Evolutionary conservation across 2,888 invertebrate species (phyloP).

Genomic region (Rotaria socialis): DNA sequence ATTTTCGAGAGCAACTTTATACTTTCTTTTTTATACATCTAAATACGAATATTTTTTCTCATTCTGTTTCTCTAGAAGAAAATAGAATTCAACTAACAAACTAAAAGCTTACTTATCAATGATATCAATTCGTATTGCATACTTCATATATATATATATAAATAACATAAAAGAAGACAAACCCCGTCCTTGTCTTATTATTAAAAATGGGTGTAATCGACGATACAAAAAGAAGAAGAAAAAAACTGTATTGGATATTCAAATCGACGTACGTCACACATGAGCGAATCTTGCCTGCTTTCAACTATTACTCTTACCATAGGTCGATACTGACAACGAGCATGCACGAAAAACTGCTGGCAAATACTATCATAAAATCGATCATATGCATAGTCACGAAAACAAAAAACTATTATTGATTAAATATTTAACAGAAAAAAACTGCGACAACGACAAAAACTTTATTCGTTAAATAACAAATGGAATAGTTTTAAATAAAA

Average conservation of each 20-base stretch:
- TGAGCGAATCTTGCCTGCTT: constrained; percentile 22
- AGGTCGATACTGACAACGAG: background rate
- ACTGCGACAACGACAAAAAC: background rate
- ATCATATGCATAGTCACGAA: background rate
- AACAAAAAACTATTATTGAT: background rate
- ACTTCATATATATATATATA: background rate
- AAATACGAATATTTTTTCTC: background rate
- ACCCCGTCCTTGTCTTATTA: background rate
- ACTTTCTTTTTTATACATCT: background rate
- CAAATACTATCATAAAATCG: background rate
- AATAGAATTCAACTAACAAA: background rate
- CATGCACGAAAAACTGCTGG: background rate
- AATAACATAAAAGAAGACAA: background rate
- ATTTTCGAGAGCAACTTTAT: background rate
- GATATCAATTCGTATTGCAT: background rate
- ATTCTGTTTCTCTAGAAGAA: too few relatives aligned
- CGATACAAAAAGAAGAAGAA: background rate
- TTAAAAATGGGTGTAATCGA: background rate
- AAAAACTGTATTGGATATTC: background rate
- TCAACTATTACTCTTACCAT: background rate
- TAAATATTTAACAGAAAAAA: too few relatives aligned
- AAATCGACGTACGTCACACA: constrained; percentile 1
- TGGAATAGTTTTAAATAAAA: too few relatives aligned
- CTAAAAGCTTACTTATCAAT: background rate
- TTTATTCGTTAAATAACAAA: too few relatives aligned